phyloP scores from a whole-genome alignment of 2,888 invertebrate genomes.

The Pantelozetes paolii region DNA sequence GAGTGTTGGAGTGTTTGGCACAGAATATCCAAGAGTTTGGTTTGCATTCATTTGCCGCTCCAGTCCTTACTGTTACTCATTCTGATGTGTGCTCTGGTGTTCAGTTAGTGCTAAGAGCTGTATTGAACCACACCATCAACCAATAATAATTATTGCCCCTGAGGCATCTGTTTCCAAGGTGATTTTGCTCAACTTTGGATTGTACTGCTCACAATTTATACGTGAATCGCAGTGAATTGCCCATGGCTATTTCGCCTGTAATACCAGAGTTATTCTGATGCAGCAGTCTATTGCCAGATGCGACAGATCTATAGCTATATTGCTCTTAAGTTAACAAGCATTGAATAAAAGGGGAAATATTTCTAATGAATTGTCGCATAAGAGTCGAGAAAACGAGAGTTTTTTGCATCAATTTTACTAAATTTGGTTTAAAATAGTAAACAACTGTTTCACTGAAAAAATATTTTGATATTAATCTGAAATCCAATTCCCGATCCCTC shows the following conservation, averaged over 20 bases:
- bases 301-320: neutral
- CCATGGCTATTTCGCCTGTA: neutral
- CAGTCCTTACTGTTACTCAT: slow-evolving; percentile 16
- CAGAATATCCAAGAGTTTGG: no score
- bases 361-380: slow-evolving; percentile 1
- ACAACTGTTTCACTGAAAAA: no score
- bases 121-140: slow-evolving; percentile 1
- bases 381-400: neutral
- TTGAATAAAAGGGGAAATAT: neutral
- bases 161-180: neutral
- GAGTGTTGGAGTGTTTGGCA: no score
- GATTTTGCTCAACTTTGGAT: neutral
- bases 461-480: no score
- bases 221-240: neutral
- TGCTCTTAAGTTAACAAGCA: neutral
- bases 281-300: neutral
- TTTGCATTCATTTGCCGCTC: slow-evolving; percentile 7
- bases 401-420: neutral
- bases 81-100: neutral
- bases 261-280: neutral
- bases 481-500: no score
- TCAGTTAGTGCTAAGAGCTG: slow-evolving; percentile 15
- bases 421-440: neutral
- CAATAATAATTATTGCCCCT: neutral
- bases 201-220: neutral